Base-by-base conservation (phyloP, 2,888 invertebrate species). In the Phymatocera aterrima region DNA sequence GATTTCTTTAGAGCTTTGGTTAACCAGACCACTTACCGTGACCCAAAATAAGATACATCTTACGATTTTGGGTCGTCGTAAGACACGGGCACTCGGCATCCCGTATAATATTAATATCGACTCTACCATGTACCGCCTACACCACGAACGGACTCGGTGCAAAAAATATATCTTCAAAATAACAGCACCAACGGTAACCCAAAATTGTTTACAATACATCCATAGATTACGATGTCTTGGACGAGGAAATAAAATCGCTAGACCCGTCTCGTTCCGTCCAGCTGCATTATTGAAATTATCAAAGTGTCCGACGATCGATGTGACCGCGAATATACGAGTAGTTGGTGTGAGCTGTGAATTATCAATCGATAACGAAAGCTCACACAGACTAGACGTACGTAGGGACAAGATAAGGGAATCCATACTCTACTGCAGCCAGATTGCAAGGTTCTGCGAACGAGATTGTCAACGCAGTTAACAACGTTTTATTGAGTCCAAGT, bases 11-110 rank as follows among this genome's bases (percentile, higher is more conserved):
- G 31, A 72, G 34, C 72, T 51, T 72, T 51, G 48, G 72, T 34
- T 72, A 51, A 72, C 34, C 72, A 51, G 51, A 51, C 72, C 72
- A 72, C 51, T 72, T 51, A 51, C 72, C 72, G 51, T n/a, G 34
- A 51, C 15, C 48, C 18, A 51, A 51, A 51, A 72, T 51, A 34
- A 51, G 70, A 28, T 34, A 72, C 51, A 34, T 40, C 40, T 40
- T 64, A 24, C 18, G 43, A 12, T 68, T 8, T 40, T 21, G 40
- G 40, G n/a, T 40, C 37, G 18, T 64, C 15, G 40, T 18, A n/a
- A 40, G 40, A 40, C 64, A 40, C 60, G 21, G 57, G 2, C 28
- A 12, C 64, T 64, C 21, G 64, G 21, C 34, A 12, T 34, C 10
- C 21, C 34, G 43, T 68, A n/a, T 43, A 68, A 68, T 68, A 68